Conservation (phyloP, 2,888 invertebrate species). For the Diloba caeruleocephala region DNA sequence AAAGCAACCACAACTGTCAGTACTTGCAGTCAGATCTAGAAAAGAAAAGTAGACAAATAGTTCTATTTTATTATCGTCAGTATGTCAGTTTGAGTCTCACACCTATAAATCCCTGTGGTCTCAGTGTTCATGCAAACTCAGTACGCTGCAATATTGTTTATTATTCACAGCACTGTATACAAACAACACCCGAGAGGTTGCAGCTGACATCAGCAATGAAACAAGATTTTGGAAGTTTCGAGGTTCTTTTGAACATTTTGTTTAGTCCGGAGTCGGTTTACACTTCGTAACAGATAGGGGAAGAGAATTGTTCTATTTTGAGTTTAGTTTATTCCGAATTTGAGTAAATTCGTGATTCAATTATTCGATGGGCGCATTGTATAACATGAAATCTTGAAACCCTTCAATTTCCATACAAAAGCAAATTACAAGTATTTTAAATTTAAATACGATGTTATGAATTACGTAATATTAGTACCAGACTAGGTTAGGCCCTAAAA, state of each 20-base stretch:
- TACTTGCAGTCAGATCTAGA: too few relatives aligned
- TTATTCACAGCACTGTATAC: constrained; percentile 44
- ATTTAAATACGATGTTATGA: too few relatives aligned
- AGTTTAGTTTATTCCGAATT: constrained; percentile 30
- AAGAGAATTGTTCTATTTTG: constrained; percentile 33
- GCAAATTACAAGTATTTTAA: too few relatives aligned
- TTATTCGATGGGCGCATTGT: constrained; percentile 20
- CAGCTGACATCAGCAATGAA: constrained; percentile 22
- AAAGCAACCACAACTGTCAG: too few relatives aligned
- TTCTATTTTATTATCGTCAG: constrained; percentile 43
- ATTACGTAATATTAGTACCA: too few relatives aligned
- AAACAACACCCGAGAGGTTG: constrained; percentile 48
- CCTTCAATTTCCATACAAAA: constrained; percentile 22
- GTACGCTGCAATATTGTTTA: constrained; percentile 47
- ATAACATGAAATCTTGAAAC: constrained; percentile 32
- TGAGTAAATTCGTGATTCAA: constrained; percentile 10
- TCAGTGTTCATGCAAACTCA: constrained; percentile 37
- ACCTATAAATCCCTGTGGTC: constrained; percentile 33
- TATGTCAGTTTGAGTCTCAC: constrained; percentile 10
- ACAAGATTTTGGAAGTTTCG: constrained; percentile 27
- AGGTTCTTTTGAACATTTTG: constrained; percentile 34
- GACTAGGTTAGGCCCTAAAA: too few relatives aligned
- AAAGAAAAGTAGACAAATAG: too few relatives aligned
- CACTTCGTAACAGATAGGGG: constrained; percentile 30
- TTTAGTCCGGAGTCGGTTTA: constrained; percentile 34